Conservation (phyloP, 2,113 vertebrate genomes). For the Willisornis vidua region DNA sequence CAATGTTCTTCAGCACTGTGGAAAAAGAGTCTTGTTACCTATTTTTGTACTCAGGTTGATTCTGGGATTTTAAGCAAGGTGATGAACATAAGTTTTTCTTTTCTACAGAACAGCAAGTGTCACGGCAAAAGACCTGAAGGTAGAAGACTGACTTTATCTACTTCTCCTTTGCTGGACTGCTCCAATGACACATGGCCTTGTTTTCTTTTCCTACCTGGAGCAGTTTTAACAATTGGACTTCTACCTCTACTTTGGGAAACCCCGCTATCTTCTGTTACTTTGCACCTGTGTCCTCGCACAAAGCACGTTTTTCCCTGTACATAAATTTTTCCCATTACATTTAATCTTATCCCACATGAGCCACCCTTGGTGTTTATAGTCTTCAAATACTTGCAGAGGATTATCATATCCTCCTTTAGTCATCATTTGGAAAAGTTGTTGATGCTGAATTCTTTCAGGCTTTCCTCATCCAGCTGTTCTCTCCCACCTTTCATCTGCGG, state of each 20-base stretch:
- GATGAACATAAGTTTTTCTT: not conserved
- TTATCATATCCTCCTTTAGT: constrained; percentile 55
- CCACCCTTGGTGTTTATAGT: not conserved
- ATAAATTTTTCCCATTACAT: not conserved
- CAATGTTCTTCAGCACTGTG: not conserved
- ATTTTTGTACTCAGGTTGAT: not conserved
- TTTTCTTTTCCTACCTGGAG: not conserved
- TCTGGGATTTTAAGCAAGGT: not conserved
- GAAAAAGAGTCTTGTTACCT: not conserved
- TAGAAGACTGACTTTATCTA: not conserved
- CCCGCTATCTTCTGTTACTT: not conserved
- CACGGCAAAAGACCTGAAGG: not conserved
- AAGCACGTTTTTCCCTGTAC: not conserved
- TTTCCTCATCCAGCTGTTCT: constrained; percentile 11
- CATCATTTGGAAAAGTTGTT: constrained; percentile 32
- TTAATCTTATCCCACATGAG: not conserved
- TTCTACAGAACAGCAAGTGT: not conserved
- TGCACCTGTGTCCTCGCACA: not conserved
- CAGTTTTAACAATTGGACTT: not conserved
- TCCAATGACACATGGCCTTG: not conserved
- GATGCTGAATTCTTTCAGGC: constrained; percentile 12
- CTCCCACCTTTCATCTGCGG: not conserved
- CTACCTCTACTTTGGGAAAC: not conserved
- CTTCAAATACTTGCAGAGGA: constrained; percentile 35
- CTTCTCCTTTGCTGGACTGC: not conserved